phyloP scores from a whole-genome alignment of 2,113 vertebrate genomes.

The Terrapene triunguis region DNA sequence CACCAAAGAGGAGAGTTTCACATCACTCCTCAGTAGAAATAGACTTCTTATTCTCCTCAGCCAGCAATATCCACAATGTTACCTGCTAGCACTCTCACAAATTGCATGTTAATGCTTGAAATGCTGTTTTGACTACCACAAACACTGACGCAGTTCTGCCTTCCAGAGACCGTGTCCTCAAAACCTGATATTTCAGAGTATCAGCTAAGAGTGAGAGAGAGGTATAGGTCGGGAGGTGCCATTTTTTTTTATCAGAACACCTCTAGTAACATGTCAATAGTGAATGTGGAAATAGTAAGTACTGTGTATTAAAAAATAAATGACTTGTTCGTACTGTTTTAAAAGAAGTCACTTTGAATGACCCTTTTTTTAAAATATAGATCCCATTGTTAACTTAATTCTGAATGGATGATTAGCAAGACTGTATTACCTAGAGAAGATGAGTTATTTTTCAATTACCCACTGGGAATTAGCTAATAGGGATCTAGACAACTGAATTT shows the following conservation, averaged over 20 bases:
- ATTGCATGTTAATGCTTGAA: not conserved
- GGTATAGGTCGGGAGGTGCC: rapidly evolving
- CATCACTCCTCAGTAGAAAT: not conserved
- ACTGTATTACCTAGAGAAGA: constrained; percentile 67
- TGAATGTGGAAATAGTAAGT: not conserved
- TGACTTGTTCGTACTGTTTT: not conserved
- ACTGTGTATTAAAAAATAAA: not conserved
- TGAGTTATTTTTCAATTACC: constrained; percentile 50
- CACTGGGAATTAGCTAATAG: constrained; percentile 12
- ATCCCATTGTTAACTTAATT: constrained; percentile 62
- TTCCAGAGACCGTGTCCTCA: not conserved
- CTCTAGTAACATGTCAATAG: not conserved
- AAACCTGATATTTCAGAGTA: not conserved
- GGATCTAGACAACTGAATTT: constrained; percentile 9
- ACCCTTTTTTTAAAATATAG: constrained; percentile 29
- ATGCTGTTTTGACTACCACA: not conserved
- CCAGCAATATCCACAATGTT: not conserved
- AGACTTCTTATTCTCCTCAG: not conserved
- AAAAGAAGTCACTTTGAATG: constrained; percentile 54
- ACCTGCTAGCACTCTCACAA: not conserved
- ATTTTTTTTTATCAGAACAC: not conserved
- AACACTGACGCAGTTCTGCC: not conserved
- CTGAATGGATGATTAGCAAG: constrained; percentile 53
- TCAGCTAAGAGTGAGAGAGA: not conserved
- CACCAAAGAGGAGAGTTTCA: not conserved